Evolutionary conservation across 2,888 invertebrate genomes (phyloP), one percentile per base, ranked within the genome.

Genomic region (Bembecia ichneumoniformis): DNA sequence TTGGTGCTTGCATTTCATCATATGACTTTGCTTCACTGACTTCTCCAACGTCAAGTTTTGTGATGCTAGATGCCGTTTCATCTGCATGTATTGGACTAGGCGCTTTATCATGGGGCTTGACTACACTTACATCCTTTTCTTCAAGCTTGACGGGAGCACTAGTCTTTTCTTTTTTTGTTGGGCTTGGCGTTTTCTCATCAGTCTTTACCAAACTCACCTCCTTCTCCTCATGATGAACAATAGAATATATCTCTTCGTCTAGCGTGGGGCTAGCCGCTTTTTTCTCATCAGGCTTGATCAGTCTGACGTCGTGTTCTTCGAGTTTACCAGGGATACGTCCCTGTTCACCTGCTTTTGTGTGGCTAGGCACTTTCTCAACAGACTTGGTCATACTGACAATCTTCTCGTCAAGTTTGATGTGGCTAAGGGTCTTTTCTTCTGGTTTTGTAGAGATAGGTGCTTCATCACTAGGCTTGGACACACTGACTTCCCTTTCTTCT

Each of bases 101-200:
- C 13, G 11, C 47, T 34, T 47, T 28, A 9, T 28, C 28, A 13
- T 13, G 2, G n/a, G n/a, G 35, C 3, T 35, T 35, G 10, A 11
- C 35, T 35, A n/a, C 10, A 35, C 11, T 35, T 11, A 35, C 11
- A 10, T 10, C 35, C 35, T 53, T 43, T 4, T 47, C 44, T 3
- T 50, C 52, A 0, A 47, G 43, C 0, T 47, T 50, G 48, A 46
- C 50, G 43, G 51, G 49, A 49, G 45, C 47, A 11, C 20, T 2
- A 3, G n/a, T 36, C 13, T 36, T 36, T n/a, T 44, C 16, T 0
- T 16, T 4, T 15, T 16, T 44, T 14, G 10, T 44, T 2, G 16
- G 14, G 10, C 5, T 16, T 7, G 16, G 7, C 5, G 44, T 14
- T 44, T 44, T 16, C 3, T 5, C 15, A 15, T 15, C 15, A 7